Conservation (phyloP, 1,140 invertebrate species). For the Apis cerana region DNA sequence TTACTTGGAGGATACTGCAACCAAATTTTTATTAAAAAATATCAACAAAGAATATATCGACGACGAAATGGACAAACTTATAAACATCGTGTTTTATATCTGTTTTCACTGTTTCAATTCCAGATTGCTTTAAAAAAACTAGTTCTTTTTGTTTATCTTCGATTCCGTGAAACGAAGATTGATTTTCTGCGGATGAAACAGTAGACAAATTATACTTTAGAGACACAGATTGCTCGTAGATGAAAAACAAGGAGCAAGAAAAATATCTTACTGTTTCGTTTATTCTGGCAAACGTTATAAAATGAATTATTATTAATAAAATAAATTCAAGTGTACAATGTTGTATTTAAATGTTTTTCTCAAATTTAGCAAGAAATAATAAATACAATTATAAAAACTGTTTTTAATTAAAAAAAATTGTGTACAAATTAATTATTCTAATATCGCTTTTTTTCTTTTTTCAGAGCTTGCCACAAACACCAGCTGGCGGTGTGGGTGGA, state of each 20-base stretch:
- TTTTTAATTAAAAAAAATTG: too few relatives aligned
- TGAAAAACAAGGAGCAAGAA: not conserved
- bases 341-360: too few relatives aligned
- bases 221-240: not conserved
- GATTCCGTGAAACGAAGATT: not conserved
- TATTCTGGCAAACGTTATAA: not conserved
- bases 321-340: too few relatives aligned
- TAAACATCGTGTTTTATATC: not conserved
- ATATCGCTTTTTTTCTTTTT: slow-evolving; percentile 60
- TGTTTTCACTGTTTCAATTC: not conserved
- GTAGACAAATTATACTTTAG: not conserved
- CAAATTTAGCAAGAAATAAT: too few relatives aligned
- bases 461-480: slow-evolving; percentile 82
- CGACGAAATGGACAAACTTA: not conserved
- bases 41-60: not conserved
- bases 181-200: not conserved
- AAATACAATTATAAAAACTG: too few relatives aligned
- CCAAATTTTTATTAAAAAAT: not conserved
- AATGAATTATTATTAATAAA: too few relatives aligned
- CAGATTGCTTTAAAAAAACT: not conserved
- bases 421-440: not conserved
- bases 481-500: slow-evolving; percentile 75
- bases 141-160: not conserved
- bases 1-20: not conserved
- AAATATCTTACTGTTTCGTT: not conserved